Evolutionary conservation across 2,888 invertebrate genomes (phyloP), one percentile per base, ranked within the genome.

Genomic region (Dryobota labecula): DNA sequence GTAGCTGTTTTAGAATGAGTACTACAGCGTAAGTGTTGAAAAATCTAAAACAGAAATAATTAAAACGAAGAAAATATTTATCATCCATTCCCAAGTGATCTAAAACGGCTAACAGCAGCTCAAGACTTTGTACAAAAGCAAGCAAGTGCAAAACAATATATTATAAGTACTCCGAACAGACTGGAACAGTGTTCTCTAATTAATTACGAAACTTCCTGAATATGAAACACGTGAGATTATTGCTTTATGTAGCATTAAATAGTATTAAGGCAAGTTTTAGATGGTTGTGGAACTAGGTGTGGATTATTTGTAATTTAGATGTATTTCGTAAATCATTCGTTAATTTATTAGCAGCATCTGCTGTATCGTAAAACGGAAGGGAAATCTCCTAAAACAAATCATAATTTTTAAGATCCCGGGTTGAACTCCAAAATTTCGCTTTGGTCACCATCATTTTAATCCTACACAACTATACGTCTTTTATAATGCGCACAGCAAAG

Each of bases 141-240:
- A 49, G 30, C 53, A 38, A 65, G 57, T 65, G 54, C 54, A 62
- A 49, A 68, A 74, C 68, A 80, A 66, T 74, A 74, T 80, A 68
- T 80, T 74, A 74, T 54, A n/a, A n/a, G n/a, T n/a, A 60, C 38
- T 38, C 49, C 11, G 38, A 73, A 53, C 80, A 58, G 75, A 58
- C 67, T 83, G 54, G 54, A 57, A 69, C 76, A 66, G 58, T 45
- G 75, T 27, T 73, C 61, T 24, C 20, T 65, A 83, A 79, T 79
- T 83, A 83, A 79, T 83, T 83, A 68, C 47, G 68, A 74, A 83
- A 80, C 80, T 83, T 62, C 57, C 20, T 54, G 80, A 74, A 68
- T 65, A 68, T 58, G 74, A 49, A 68, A 80, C 80, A 73, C 43
- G 67, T 58, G 61, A 61, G 75, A 65, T 83, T 83, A 79, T 83